phyloP scores from a whole-genome alignment of 92 coral and sea anemone species.

The Actinernus sp. region DNA sequence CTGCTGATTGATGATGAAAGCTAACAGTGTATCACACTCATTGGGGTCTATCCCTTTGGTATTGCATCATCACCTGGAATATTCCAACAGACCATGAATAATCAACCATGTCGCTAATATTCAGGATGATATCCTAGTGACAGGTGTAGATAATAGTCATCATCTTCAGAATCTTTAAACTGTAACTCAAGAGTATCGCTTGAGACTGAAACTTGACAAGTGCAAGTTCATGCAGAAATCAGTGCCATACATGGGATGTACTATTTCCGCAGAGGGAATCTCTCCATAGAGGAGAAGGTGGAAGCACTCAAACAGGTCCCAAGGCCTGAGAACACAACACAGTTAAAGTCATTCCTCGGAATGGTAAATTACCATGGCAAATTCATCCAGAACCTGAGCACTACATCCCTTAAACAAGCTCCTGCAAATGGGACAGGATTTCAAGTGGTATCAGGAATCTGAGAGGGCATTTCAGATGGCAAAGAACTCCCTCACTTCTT shows the following conservation, averaged over 20 bases:
- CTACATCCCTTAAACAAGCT: slow-evolving; percentile 60
- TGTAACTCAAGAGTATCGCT: slow-evolving; percentile 40
- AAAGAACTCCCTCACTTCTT: too few relatives aligned
- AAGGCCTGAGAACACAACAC: slow-evolving; percentile 52
- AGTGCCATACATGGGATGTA: slow-evolving; percentile 64
- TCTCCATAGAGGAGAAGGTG: slow-evolving; percentile 57
- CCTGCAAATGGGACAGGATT: slow-evolving; percentile 31
- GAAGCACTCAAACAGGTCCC: too few relatives aligned
- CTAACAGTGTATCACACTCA: slow-evolving; percentile 44
- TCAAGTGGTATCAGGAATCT: slow-evolving; percentile 34
- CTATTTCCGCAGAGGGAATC: slow-evolving; percentile 55
- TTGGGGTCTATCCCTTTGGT: too few relatives aligned
- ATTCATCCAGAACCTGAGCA: too few relatives aligned
- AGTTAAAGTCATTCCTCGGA: slow-evolving; percentile 46
- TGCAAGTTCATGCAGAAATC: too few relatives aligned
- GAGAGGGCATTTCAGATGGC: slow-evolving; percentile 41
- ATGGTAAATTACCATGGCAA: too few relatives aligned
- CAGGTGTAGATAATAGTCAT: too few relatives aligned
- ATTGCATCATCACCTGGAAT: slow-evolving; percentile 59
- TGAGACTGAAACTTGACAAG: slow-evolving; percentile 51
- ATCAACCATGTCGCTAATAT: slow-evolving; percentile 56
- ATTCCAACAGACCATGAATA: slow-evolving; percentile 55
- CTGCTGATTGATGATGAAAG: slow-evolving; percentile 44
- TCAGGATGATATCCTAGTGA: too few relatives aligned
- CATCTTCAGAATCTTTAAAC: slow-evolving; percentile 29